Evolutionary conservation across 2,888 invertebrate species (phyloP).

Genomic region (Helicoverpa assulta): DNA sequence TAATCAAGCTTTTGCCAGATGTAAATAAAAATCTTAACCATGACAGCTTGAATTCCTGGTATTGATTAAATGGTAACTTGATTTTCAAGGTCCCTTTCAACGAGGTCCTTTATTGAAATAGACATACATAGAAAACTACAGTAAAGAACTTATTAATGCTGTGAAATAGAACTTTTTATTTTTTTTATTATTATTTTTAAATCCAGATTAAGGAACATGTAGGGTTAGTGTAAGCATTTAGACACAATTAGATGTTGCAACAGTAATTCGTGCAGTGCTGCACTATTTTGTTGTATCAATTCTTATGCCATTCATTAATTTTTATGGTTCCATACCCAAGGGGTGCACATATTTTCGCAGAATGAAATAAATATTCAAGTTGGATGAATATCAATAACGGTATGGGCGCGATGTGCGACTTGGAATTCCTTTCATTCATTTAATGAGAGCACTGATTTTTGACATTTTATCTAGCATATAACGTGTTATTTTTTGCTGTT

Average conservation of each 20-base stretch:
- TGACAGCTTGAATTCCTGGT: conserved; percentile 48
- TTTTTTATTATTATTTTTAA: not conserved
- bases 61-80: conserved; percentile 56
- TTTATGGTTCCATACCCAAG: too few species aligned
- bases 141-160: conserved; percentile 19
- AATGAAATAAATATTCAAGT: too few species aligned
- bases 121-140: conserved; percentile 46
- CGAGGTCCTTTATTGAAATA: conserved; percentile 53
- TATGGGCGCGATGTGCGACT: too few species aligned
- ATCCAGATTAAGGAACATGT: conserved; percentile 42
- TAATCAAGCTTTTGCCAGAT: conserved; percentile 36
- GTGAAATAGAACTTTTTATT: conserved; percentile 23
- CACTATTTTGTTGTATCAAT: not conserved
- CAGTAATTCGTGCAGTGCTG: not conserved
- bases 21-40: conserved; percentile 32
- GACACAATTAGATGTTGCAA: not conserved
- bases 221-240: not conserved
- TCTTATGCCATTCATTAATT: too few species aligned
- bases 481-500: too few species aligned
- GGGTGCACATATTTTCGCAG: too few species aligned
- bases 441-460: too few species aligned
- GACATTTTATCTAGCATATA: too few species aligned
- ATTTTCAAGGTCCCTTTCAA: conserved; percentile 46
- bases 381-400: too few species aligned
- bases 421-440: too few species aligned